Base-by-base conservation (phyloP, 2,113 vertebrate species). In the human (Homo sapiens) region DNA sequence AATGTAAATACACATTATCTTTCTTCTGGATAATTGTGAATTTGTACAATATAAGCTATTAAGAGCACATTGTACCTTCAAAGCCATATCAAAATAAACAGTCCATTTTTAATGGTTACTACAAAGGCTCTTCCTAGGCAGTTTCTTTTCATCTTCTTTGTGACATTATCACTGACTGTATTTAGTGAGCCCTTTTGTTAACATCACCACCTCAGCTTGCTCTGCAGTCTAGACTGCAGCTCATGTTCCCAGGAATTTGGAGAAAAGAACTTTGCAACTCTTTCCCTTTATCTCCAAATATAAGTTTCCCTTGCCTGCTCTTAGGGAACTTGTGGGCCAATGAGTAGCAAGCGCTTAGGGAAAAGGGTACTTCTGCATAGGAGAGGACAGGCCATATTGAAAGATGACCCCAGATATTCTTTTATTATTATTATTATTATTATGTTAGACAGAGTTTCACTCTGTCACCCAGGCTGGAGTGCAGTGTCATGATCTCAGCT, bases 71-170 rank as follows among this genome's bases (percentile, higher is more conserved):
- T 30, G 20, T 81, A 30, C 57, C 93, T 96, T 96, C 32, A 73
- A 78, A 91, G 43, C 32, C 61, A 38, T 61, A 78, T 79, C 85
- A 79, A 89, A 89, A 89, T 68, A 55, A 90, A 79, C 11, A 64
- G 18, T 27, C 43, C 59, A 18, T 48, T 93, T 90, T 78, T 40
- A 52, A n/a, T 43, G 38, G 45, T 59, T 55, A 80, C 30, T 30
- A 1, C 27, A 70, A 50, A 73, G 50, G 40, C 48, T 82, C 23
- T 18, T 83, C 10, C 59, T 52, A 76, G 57, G 68, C 66, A 88
- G 45, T 87, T 93, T 87, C 66, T 90, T 81, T 95, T 61, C 17
- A 70, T 48, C 52, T 72, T 92, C 70, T 83, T 89, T 79, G 57
- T 45, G 45, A 68, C 70, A 72, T 32, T 72, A 61, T 81, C 55